A percentile compares a stretch with the other conserved stretches of the same genome.
These are phyloP conservation scores for Brachyptera risi DNA, from an alignment of 2,888 invertebrate species.

Conservation along the genomic window DNA sequence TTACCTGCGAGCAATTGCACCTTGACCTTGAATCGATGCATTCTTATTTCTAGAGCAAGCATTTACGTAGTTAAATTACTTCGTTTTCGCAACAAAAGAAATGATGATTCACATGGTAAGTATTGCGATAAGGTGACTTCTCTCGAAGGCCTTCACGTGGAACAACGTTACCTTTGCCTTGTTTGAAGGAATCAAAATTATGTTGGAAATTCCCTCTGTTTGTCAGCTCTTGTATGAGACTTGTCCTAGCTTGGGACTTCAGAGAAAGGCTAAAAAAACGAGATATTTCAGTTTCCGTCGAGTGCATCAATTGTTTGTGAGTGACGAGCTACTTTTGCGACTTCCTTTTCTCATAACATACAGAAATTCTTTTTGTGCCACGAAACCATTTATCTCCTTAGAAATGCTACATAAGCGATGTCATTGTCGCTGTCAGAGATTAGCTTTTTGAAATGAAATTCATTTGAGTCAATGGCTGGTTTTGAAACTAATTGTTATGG, in stretches of 20 bases:
- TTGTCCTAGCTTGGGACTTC: not conserved
- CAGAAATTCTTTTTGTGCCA: not conserved
- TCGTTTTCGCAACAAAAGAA: not conserved
- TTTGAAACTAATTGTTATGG: not conserved
- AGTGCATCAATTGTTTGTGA: not conserved
- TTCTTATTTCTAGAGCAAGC: not conserved
- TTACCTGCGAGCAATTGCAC: too few species aligned
- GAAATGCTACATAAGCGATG: too few species aligned
- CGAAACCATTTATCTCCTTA: not conserved
- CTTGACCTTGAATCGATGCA: not conserved
- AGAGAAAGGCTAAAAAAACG: not conserved
- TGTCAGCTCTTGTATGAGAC: not conserved
- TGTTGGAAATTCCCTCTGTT: not conserved
- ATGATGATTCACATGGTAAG: not conserved
- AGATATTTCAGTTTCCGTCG: not conserved
- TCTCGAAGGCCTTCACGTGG: not conserved
- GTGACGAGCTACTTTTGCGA: not conserved
- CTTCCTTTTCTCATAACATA: not conserved
- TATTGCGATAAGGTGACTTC: not conserved
- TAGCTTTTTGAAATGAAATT: too few species aligned
- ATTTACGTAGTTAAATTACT: not conserved
- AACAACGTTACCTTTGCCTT: not conserved
- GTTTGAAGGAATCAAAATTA: not conserved
- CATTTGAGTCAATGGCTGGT: not conserved
- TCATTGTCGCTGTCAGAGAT: too few species aligned